A percentile compares a stretch with the other conserved stretches of the same genome.
These are phyloP conservation scores for Chironex yamaguchii DNA, from an alignment of 30 jellyfish, hydroid and myxozoan species.

Conservation along the genomic window DNA sequence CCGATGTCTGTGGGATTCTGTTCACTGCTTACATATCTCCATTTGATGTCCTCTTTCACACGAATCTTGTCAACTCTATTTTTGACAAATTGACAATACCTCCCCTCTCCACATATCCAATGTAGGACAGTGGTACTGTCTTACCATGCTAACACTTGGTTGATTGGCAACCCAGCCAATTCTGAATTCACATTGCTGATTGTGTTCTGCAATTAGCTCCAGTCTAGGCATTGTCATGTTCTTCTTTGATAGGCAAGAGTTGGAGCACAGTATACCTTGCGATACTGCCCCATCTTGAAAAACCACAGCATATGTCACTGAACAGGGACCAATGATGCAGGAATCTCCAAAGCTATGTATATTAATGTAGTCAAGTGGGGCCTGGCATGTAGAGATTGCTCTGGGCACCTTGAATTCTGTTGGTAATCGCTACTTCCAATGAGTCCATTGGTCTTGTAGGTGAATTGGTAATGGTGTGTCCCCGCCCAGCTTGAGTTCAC, in stretches of 20 bases:
- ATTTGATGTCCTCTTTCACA: slow-evolving; percentile 31
- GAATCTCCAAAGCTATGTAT: neutral
- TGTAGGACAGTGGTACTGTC: neutral
- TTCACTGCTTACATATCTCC: slow-evolving; percentile 45
- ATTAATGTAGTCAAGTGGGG: neutral
- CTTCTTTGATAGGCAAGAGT: neutral
- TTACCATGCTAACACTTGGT: neutral
- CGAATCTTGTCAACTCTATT: slow-evolving; percentile 62
- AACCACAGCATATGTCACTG: neutral
- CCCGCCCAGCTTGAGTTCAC: too few relatives aligned
- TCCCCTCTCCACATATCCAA: neutral
- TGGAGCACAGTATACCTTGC: neutral
- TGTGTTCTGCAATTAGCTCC: neutral
- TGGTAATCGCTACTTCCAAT: neutral
- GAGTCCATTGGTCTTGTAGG: too few relatives aligned
- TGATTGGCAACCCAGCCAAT: neutral
- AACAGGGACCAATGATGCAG: neutral
- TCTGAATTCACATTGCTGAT: too few relatives aligned
- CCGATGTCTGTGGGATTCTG: slow-evolving; percentile 67
- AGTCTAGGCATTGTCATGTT: neutral
- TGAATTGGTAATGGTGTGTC: too few relatives aligned
- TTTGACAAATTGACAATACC: slow-evolving; percentile 11
- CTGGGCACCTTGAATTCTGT: neutral
- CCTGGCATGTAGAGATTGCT: neutral
- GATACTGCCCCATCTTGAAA: neutral